A percentile compares a stretch with the other conserved stretches of the same genome.
These are phyloP conservation scores for Rhinoraja longicauda DNA, from an alignment of 2,797 vertebrate species.

Conservation along the genomic window DNA sequence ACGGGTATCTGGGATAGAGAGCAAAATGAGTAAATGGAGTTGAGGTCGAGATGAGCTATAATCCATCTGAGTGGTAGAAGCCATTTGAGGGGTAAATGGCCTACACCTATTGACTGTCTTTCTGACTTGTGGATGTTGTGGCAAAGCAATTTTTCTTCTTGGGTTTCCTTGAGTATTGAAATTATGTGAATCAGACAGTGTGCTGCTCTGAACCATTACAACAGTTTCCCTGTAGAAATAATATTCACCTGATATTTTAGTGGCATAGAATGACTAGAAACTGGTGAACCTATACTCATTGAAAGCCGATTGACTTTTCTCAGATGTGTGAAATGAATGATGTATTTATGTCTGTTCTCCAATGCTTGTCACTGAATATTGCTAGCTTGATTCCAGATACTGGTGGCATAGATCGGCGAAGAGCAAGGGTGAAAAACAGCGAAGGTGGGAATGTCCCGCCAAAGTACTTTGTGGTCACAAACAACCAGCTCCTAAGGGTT, in stretches of 20 bases:
- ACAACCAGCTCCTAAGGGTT: conserved; percentile 87
- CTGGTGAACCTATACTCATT: neutral
- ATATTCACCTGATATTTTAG: neutral
- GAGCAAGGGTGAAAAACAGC: conserved; percentile 84
- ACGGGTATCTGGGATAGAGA: neutral
- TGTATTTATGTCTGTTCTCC: neutral
- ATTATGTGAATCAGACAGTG: neutral
- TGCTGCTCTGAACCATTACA: neutral
- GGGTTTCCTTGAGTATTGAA: neutral
- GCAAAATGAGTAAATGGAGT: neutral
- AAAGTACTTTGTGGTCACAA: conserved; percentile 96
- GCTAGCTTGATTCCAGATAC: conserved; percentile 65
- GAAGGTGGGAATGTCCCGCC: conserved; percentile 92
- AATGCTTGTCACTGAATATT: neutral
- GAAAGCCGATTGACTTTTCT: neutral
- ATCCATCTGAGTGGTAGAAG: neutral
- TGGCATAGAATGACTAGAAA: neutral
- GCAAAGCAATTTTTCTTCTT: neutral
- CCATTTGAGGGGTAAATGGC: neutral
- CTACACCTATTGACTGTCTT: neutral
- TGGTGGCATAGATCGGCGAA: conserved; percentile 74
- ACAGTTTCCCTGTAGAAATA: neutral
- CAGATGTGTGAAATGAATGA: neutral
- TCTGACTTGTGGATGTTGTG: neutral
- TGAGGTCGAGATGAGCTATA: neutral